Percentiles rank a stretch among this genome's conserved stretches.
These are phyloP conservation scores for Zosterops japonicus DNA, from an alignment of 2,113 vertebrate genomes.

Conservation along the genomic window DNA sequence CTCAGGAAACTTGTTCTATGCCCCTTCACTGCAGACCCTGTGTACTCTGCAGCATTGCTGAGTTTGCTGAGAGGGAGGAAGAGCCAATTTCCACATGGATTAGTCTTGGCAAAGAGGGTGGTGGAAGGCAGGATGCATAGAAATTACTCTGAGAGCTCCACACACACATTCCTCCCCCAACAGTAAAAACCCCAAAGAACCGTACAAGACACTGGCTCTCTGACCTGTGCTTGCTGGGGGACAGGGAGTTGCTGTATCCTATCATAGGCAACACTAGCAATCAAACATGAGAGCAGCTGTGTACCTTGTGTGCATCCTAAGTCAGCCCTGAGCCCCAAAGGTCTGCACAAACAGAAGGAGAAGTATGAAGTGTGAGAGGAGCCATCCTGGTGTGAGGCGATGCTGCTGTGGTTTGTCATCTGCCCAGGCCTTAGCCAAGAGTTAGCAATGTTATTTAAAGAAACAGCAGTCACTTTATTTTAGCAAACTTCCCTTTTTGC, in stretches of 20 bases:
- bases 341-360: not conserved
- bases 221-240: accelerated
- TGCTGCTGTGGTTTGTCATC: not conserved
- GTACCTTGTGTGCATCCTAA: not conserved
- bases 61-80: not conserved
- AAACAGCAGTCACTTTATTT: not conserved
- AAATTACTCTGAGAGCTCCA: not conserved
- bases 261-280: not conserved
- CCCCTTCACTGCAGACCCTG: not conserved
- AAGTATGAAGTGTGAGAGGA: not conserved
- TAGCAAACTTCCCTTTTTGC: not conserved
- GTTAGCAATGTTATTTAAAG: not conserved
- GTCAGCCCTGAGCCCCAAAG: not conserved
- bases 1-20: not conserved
- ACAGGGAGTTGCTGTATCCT: not conserved
- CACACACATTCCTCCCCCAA: not conserved
- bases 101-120: not conserved
- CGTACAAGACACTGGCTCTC: not conserved
- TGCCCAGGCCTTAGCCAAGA: not conserved
- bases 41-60: not conserved
- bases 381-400: accelerated
- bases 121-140: not conserved
- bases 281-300: not conserved
- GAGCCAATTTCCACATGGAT: not conserved
- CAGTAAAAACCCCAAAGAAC: not conserved